Evolutionary conservation across 2,888 invertebrate species (phyloP), one percentile per base, ranked within the genome.

Genomic region (Drosophila rubida): DNA sequence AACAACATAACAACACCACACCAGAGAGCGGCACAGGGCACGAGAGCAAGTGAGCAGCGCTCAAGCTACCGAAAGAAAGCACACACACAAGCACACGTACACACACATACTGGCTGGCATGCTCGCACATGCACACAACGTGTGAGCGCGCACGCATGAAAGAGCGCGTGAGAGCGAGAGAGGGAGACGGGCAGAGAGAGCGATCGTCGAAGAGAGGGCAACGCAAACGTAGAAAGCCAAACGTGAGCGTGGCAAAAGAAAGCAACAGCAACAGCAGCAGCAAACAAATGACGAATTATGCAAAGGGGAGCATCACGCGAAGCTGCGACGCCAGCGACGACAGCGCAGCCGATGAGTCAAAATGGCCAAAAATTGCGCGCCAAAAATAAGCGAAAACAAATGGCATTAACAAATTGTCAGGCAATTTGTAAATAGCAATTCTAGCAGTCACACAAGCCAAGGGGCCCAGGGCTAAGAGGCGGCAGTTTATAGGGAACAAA

Each of bases 241-340:
- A 59, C 57, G n/a, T n/a, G 75, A 76, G 49, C 78, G 66, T 76
- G 61, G 66, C 71, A 62, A 76, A 80, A 80, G 78, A 78, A 78
- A 78, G 77, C 77, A 78, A 57, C 61, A 62, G 25, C 30, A 41
- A 22, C 22, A 13, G 35, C 35, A 53, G 35, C 22, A 27, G 51
- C 45, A 51, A 44, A 63, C 48, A 45, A 19, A 69, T 76, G 75
- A 76, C 75, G 75, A 76, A 76, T 78, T 76, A 76, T 76, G 78
- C 78, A 73, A 64, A 73, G 69, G 63, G 72, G 73, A 51, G 75
- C 75, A 77, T 69, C 69, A 69, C 69, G 60, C 58, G 23, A 68
- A 54, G 68, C 77, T 50, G 53, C 67, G 61, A 49, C 16, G 73
- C 27, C 14, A 44, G 27, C 50, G 30, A 23, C 53, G 3, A 35